Percentiles rank a stretch among this genome's conserved stretches.
These are phyloP conservation scores for Heliothis peltigera DNA, from an alignment of 2,888 invertebrate species.

Conservation along the genomic window DNA sequence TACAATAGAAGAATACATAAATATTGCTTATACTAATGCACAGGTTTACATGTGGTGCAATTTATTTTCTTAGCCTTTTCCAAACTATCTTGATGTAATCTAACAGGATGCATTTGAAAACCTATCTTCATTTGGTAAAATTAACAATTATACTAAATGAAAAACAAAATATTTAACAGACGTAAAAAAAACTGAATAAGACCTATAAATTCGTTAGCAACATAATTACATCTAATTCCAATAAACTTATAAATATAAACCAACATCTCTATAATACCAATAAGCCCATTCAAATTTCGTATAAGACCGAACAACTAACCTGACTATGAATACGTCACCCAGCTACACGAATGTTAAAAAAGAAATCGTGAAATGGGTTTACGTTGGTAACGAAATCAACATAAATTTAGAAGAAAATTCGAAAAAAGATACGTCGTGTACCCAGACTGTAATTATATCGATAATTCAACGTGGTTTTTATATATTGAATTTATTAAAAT, in stretches of 20 bases:
- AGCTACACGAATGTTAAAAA: slow-evolving; percentile 84
- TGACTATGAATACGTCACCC: slow-evolving; percentile 76
- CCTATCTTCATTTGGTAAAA: no score
- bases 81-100: no score
- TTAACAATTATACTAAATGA: no score
- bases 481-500: slow-evolving; percentile 37
- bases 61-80: no score
- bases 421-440: slow-evolving; percentile 61
- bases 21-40: no score
- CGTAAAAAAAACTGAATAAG: neutral
- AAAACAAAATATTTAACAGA: no score
- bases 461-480: slow-evolving; percentile 50
- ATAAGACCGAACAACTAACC: slow-evolving; percentile 12
- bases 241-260: neutral
- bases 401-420: slow-evolving; percentile 83
- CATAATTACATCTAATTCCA: neutral
- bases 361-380: slow-evolving; percentile 88
- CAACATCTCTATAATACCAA: neutral
- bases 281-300: neutral
- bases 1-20: no score
- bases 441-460: slow-evolving; percentile 55
- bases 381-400: slow-evolving; percentile 87
- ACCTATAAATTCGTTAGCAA: neutral
- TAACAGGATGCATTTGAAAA: no score
- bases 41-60: no score